These are phyloP conservation scores for Meloidogyne exigua DNA, from an alignment of 1,140 invertebrate species.

Conservation along the genomic window DNA sequence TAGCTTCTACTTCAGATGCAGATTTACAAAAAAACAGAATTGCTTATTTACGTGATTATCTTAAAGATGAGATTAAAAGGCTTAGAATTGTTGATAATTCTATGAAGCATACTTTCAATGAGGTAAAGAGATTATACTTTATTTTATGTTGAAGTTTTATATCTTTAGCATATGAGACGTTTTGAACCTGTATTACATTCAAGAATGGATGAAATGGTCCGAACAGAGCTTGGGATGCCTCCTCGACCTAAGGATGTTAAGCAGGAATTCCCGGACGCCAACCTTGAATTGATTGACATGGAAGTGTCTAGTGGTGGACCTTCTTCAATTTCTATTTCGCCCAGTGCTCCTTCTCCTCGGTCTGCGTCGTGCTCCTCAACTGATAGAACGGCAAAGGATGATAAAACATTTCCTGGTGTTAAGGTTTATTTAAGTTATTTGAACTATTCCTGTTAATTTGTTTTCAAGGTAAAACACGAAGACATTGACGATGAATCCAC, in stretches of 20 bases:
- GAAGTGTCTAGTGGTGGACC: slow-evolving; percentile 14
- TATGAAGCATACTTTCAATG: not conserved
- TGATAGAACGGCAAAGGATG: not conserved
- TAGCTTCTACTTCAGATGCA: not conserved
- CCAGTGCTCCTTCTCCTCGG: not conserved
- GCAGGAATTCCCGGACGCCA: not conserved
- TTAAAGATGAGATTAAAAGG: slow-evolving; percentile 12
- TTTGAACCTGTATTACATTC: not conserved
- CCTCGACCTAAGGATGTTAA: not conserved
- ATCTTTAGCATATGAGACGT: slow-evolving; percentile 5
- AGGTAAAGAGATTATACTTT: not conserved
- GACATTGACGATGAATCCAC: not conserved
- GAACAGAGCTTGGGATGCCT: not conserved
- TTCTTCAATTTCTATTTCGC: not conserved
- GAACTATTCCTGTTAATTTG: not conserved
- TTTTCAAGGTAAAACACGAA: not conserved
- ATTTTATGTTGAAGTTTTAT: not conserved
- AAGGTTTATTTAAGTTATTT: not conserved
- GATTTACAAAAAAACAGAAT: not conserved
- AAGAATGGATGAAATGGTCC: slow-evolving; percentile 18
- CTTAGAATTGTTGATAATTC: slow-evolving; percentile 16
- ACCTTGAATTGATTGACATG: slow-evolving; percentile 17
- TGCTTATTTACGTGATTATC: not conserved
- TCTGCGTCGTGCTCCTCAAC: not conserved
- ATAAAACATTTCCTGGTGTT: not conserved